A percentile compares a stretch with the other conserved stretches of the same genome.
Evolutionary conservation across 2,113 vertebrate species (phyloP).

Genomic region (Dicerorhinus sumatrensis): DNA sequence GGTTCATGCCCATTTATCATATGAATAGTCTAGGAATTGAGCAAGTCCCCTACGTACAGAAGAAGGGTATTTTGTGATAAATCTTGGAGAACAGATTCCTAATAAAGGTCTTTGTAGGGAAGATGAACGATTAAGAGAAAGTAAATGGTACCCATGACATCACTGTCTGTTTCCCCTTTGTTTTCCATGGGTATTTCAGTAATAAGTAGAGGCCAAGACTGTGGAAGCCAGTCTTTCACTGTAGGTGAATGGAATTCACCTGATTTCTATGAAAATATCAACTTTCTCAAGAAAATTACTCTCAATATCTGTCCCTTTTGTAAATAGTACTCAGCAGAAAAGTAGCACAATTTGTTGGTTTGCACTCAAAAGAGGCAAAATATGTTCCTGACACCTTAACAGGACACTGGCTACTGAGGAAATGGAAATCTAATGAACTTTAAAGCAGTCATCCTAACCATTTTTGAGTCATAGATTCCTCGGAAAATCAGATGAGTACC

Average conservation of each 20-base stretch:
- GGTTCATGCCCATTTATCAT: conserved; percentile 18
- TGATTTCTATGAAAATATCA: neutral
- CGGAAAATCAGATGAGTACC: neutral
- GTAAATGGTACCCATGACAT: neutral
- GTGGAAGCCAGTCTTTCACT: neutral
- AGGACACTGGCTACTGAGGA: neutral
- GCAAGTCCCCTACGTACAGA: neutral
- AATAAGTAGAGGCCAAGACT: neutral
- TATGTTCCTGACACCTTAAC: neutral
- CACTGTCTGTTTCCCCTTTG: neutral
- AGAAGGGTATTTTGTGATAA: neutral
- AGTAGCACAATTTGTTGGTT: neutral
- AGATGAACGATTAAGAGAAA: neutral
- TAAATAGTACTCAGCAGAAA: neutral
- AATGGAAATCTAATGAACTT: neutral
- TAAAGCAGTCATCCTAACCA: neutral
- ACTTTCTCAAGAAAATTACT: neutral
- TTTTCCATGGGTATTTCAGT: neutral
- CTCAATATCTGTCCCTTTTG: neutral
- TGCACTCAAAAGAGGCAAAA: neutral
- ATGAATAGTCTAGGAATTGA: neutral
- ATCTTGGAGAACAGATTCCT: neutral
- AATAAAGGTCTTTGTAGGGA: neutral
- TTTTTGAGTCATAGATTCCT: neutral
- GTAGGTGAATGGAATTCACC: neutral